These are phyloP conservation scores for Poeciliopsis gracilis DNA, from an alignment of 2,797 vertebrate genomes.

Conservation along the genomic window DNA sequence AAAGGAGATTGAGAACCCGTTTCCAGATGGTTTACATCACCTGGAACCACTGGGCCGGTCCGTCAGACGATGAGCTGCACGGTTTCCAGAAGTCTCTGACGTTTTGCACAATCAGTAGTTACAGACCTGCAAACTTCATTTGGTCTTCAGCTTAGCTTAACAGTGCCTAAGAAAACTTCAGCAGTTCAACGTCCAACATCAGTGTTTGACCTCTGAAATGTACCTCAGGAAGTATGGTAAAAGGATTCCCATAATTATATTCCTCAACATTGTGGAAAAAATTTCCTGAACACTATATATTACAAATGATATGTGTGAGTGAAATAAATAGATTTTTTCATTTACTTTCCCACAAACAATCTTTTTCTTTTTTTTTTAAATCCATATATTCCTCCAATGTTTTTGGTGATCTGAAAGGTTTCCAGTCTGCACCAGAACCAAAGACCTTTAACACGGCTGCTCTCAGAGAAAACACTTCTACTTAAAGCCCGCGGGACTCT, in stretches of 20 bases:
- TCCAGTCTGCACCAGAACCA: constrained; percentile 9
- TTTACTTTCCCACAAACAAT: too few relatives aligned
- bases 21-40: not conserved
- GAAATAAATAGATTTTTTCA: not conserved
- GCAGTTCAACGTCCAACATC: not conserved
- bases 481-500: constrained; percentile 54
- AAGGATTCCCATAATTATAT: not conserved
- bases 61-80: not conserved
- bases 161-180: not conserved
- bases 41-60: not conserved
- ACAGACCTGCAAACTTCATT: not conserved
- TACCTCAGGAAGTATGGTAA: not conserved
- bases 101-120: not conserved
- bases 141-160: not conserved
- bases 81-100: not conserved
- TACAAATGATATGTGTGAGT: not conserved
- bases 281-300: not conserved
- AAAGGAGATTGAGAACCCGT: not conserved
- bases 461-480: constrained; percentile 44
- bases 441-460: constrained; percentile 54
- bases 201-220: not conserved
- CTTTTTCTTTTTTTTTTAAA: not conserved
- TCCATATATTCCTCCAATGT: not conserved
- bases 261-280: not conserved
- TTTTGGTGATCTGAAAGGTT: constrained; percentile 9